Conservation (phyloP, 1,140 invertebrate species). For the Megathymus violae region DNA sequence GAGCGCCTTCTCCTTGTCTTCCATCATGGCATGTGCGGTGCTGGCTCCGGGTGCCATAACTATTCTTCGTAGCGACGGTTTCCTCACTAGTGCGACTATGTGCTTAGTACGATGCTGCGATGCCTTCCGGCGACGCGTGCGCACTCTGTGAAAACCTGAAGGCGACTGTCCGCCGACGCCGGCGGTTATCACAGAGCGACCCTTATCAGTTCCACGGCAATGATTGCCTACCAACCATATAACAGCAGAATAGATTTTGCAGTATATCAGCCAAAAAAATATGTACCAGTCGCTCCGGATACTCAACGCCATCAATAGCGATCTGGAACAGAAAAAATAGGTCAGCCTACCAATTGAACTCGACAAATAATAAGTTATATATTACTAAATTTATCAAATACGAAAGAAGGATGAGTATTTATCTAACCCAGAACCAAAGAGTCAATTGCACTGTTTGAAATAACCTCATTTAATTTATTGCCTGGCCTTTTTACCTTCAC, state of each 20-base stretch:
- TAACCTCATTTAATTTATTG: constrained; percentile 9
- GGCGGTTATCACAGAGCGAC: constrained; percentile 71
- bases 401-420: too few relatives aligned
- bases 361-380: too few relatives aligned
- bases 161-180: constrained; percentile 66
- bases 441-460: neutral
- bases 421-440: too few relatives aligned
- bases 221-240: constrained; percentile 78
- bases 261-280: constrained; percentile 75
- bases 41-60: constrained; percentile 79
- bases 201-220: constrained; percentile 76
- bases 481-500: neutral
- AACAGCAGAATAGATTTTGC: constrained; percentile 76
- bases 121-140: constrained; percentile 69
- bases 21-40: constrained; percentile 78
- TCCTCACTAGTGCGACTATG: constrained; percentile 70
- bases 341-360: too few relatives aligned
- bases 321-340: constrained; percentile 62
- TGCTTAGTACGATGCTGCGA: constrained; percentile 63
- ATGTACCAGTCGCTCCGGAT: constrained; percentile 74
- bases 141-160: constrained; percentile 73
- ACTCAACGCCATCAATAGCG: constrained; percentile 77
- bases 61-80: constrained; percentile 72
- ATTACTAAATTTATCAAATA: too few relatives aligned
- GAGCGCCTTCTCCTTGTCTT: constrained; percentile 78